Conservation (phyloP, 1,140 invertebrate species). For the Drosophila arizonae region DNA sequence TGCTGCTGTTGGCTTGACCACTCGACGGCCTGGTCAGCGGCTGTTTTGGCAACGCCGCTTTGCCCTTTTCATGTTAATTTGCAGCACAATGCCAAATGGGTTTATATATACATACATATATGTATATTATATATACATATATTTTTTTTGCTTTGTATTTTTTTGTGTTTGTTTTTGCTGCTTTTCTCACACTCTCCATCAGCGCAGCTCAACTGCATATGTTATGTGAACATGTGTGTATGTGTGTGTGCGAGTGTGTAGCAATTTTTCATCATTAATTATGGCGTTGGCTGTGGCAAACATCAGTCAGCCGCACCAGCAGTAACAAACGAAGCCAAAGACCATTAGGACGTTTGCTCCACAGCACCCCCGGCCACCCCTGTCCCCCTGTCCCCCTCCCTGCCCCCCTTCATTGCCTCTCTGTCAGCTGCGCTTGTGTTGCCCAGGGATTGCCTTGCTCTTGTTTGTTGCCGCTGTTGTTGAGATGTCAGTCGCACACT, state of each 20-base stretch:
- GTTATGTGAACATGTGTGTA: conserved; percentile 49
- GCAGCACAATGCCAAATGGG: conserved; percentile 73
- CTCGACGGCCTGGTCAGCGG: conserved; percentile 31
- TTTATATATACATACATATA: conserved; percentile 43
- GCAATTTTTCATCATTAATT: conserved; percentile 81
- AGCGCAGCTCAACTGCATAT: conserved; percentile 55
- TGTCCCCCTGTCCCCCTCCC: too few species aligned
- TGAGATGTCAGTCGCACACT: conserved; percentile 77
- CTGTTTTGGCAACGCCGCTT: conserved; percentile 56
- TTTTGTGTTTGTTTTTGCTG: conserved; percentile 14
- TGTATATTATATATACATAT: not conserved
- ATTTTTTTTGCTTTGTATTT: conserved; percentile 2
- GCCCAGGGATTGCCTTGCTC: conserved; percentile 11
- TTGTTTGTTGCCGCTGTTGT: conserved; percentile 40
- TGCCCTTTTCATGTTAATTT: conserved; percentile 80
- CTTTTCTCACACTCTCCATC: conserved; percentile 5
- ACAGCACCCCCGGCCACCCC: not conserved
- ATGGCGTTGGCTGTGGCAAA: conserved; percentile 77
- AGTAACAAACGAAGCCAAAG: conserved; percentile 66
- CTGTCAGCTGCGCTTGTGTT: not conserved
- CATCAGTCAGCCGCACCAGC: conserved; percentile 69
- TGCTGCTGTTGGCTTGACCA: conserved; percentile 34
- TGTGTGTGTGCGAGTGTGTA: conserved; percentile 58
- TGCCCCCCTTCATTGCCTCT: not conserved
- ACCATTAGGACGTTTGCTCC: conserved; percentile 59